Base-by-base conservation (phyloP, 2,888 invertebrate genomes). In the Rhyacophila evoluta region DNA sequence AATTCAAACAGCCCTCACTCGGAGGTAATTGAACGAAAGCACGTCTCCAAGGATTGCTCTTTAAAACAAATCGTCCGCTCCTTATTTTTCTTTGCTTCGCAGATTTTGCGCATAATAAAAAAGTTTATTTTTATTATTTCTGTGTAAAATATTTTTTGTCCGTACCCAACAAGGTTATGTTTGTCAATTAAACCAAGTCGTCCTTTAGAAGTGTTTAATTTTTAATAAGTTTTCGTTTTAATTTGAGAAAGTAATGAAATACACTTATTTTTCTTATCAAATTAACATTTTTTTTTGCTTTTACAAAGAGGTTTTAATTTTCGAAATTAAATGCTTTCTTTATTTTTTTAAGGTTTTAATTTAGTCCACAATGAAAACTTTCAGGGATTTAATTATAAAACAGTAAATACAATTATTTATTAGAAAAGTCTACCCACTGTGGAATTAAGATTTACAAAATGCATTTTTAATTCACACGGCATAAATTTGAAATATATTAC, bases 81-180 rank as follows among this genome's bases (percentile, higher is more conserved):
- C 55, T 55, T 55, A 69, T 69, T 69, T 69, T 15, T 69, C 28
- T 69, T 69, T 69, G 69, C 69, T 11, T 69, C 33, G 69, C 55
- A 55, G 55, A 55, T 55, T 55, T 55, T 19, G 55, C 55, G 55
- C 55, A 55, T 55, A 55, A 55, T 55, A 55, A 55, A 55, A 55
- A 55, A 55, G 55, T 55, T 55, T 55, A 55, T 55, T 55, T 55
- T 55, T 55, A 55, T 55, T 55, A 55, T 55, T 55, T 55, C 55
- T 55, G 55, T 55, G 2, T 19, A 41, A 41, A 41, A 55, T 38
- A 55, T 55, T n/a, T 55, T 55, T 55, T 25, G 41, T 33, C 29
- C 29, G 29, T 33, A 33, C 41, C 15, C 12, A 41, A 10, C 55
- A 55, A 55, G 55, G 12, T 55, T 55, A 55, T 55, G 55, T 55